Base-by-base conservation (phyloP, 2,797 vertebrate species). In the Molossus alvarezi region DNA sequence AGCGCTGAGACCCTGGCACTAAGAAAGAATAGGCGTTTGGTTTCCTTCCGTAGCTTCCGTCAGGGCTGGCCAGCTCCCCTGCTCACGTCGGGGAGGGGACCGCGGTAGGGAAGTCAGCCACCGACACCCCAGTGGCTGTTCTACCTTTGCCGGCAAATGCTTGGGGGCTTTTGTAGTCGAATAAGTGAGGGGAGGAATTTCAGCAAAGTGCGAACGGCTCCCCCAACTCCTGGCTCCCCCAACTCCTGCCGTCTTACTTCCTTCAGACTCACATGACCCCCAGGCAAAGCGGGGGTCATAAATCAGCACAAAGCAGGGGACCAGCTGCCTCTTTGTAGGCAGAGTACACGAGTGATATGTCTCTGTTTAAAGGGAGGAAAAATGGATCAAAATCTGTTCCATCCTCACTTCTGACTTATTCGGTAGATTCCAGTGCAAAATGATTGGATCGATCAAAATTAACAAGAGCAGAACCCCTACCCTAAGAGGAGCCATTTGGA, bases 221-320 rank as follows among this genome's bases (percentile, higher is more conserved):
- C 20, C n/a, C 86, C 73, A 88, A 17, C 41, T 91, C 80, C 91
- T 55, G 41, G 79, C 64, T 93, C 62, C 20, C n/a, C 86, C 73
- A 88, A 17, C 41, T 91, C 80, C 91, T 55, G 41, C 83, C 65
- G 2, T 58, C 62, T 83, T 7, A 0, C 77, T 89, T 76, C 58
- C 80, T 94, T 62, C 79, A 72, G n/a, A 90, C 41, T 53, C 33
- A 14, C 41, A 4, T 45, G 80, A 60, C n/a, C 45, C 58, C 17
- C 23, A 72, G 14, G 88, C 90, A 90, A 76, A 96, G 88, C 20
- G 65, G 41, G 62, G 80, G 79, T 33, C 55, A n/a, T 72, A 89
- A 94, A 91, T 95, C 77, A 81, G 64, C 33, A 83, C 77, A 90
- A 84, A 93, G 71, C 23, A 86, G 58, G 37, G 3, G 11, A 80